Percentiles rank a stretch among this genome's conserved stretches.
Conservation (phyloP, 2,888 invertebrate genomes). For the Drosophila quasianomalipes region DNA sequence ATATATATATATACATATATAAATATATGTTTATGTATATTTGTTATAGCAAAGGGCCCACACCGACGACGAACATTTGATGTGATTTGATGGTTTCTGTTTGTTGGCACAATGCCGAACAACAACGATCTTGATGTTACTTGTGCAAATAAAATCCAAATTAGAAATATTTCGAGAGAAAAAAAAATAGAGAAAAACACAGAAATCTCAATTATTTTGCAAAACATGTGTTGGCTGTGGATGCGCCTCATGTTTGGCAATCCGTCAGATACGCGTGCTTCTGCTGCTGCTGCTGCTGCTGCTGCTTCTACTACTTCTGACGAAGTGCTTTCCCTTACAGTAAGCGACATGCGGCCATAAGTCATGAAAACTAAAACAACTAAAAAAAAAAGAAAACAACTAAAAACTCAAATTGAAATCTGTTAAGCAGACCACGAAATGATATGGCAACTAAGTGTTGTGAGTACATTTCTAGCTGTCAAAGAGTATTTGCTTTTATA, state of each 20-base stretch:
- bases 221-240: constrained; percentile 75
- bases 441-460: constrained; percentile 35
- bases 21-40: not conserved
- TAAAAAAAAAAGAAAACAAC: not conserved
- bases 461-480: constrained; percentile 19
- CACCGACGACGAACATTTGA: constrained; percentile 37
- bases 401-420: constrained; percentile 58
- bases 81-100: constrained; percentile 49
- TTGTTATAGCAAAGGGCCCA: constrained; percentile 42
- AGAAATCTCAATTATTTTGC: constrained; percentile 77
- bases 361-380: constrained; percentile 33
- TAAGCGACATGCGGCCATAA: constrained; percentile 46
- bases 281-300: not conserved
- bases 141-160: constrained; percentile 60
- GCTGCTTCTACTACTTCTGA: not conserved
- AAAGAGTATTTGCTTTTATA: constrained; percentile 25
- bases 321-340: constrained; percentile 45
- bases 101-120: constrained; percentile 64
- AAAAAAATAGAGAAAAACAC: constrained; percentile 6
- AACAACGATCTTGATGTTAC: constrained; percentile 43
- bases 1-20: not conserved
- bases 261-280: constrained; percentile 75
- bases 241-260: constrained; percentile 67
- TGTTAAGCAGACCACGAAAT: constrained; percentile 67
- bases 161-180: constrained; percentile 55